A percentile compares a stretch with the other conserved stretches of the same genome.
Conservation (phyloP, 53 echinoderm and acorn worm genomes). For the Zoroaster sp. region DNA sequence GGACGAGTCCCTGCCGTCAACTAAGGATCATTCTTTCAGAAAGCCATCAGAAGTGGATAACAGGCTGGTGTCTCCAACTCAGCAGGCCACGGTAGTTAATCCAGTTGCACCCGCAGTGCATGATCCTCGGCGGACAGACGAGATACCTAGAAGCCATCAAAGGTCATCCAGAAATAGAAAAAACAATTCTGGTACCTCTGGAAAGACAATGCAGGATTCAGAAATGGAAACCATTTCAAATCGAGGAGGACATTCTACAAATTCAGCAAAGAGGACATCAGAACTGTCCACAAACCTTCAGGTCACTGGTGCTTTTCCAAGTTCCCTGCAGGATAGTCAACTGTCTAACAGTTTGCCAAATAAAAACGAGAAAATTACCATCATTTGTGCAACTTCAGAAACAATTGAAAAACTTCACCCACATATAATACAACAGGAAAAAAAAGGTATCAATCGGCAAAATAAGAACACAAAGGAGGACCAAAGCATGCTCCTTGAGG, state of each 20-base stretch:
- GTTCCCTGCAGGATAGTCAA: background rate
- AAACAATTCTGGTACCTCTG: background rate
- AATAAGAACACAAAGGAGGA: background rate
- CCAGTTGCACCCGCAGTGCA: background rate
- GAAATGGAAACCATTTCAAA: background rate
- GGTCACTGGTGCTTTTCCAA: background rate
- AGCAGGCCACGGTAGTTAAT: background rate
- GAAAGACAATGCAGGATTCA: background rate
- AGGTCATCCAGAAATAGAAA: background rate
- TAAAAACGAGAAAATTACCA: background rate
- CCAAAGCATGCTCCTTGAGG: background rate
- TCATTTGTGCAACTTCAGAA: background rate
- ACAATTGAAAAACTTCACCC: background rate
- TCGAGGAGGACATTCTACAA: background rate
- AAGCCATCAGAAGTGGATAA: background rate
- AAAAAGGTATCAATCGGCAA: background rate
- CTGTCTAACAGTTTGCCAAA: background rate
- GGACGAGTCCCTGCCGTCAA: background rate
- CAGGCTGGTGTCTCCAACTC: background rate
- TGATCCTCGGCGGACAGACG: background rate
- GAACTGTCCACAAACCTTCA: background rate
- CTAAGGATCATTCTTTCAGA: background rate
- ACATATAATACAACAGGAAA: background rate
- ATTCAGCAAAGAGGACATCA: background rate
- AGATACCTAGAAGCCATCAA: background rate